Base-by-base conservation (phyloP, 2,888 invertebrate genomes). In the Spisula subtruncata region DNA sequence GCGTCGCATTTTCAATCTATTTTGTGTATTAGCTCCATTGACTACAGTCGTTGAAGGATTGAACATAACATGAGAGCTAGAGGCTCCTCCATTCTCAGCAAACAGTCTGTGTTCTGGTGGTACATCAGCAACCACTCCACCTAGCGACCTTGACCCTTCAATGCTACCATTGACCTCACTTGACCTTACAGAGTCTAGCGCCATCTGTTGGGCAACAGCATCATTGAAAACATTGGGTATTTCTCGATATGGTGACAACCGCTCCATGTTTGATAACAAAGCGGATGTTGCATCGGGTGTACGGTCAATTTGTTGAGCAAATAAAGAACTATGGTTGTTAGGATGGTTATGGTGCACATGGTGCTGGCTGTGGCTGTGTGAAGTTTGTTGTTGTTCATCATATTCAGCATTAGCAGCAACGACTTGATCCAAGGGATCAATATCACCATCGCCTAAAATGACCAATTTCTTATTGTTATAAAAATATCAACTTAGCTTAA, bases 381-480 rank as follows among this genome's bases (percentile, higher is more conserved):
- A 46, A 12, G 46, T 66, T 14, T 18, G 6, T 1, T 14, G 29
- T 20, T 51, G 75, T 75, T 75, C 75, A 80, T 85, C 79, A 56
- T 14, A 8, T 2, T 85, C 51, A n/a, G 46, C 29, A 32, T 92
- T 92, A 2, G 92, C 92, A 71, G 86, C 92, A 66, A 87, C 79
- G 8, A 92, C 92, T 60, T 92, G 87, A 35, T 92, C 92, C 32
- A 92, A 85, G 10, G 91, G 92, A 71, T 92, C 92, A n/a, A 89
- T 35, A 35, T 91, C 89, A 79, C 89, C 91, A 79, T 86, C 80
- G 56, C 86, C 90, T 90, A 88, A 66, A 86, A 85, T 51, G 48
- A 48, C n/a, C 6, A 81, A 75, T 1, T 1, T 51, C 51, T 16
- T 51, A 4, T 8, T 12, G 12, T 16, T 16, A 51, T 51, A 51